Conservation (phyloP, 2,113 vertebrate species). For the Lagopus leucura region DNA sequence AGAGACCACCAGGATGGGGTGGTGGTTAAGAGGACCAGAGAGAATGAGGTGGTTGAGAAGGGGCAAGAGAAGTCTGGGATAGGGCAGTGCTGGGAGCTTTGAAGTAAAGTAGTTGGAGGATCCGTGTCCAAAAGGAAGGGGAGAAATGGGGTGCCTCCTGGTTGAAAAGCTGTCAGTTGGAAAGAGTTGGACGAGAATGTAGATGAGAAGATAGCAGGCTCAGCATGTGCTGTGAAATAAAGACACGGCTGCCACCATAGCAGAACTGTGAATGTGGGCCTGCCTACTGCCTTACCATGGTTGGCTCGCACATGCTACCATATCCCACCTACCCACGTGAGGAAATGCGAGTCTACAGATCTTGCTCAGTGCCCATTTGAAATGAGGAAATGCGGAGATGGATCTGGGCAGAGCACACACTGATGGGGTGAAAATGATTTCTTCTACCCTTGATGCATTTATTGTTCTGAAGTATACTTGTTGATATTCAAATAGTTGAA, state of each 20-base stretch:
- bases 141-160: rapidly evolving
- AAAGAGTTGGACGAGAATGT: neutral
- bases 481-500: neutral
- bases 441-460: neutral
- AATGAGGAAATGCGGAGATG: neutral
- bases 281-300: neutral
- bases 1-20: neutral
- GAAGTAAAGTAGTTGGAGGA: neutral
- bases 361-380: neutral
- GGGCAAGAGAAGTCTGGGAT: neutral
- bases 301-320: rapidly evolving
- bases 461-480: neutral
- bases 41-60: neutral
- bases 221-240: rapidly evolving
- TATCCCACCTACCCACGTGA: rapidly evolving
- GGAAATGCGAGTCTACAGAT: neutral
- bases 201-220: neutral
- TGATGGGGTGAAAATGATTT: neutral
- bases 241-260: neutral
- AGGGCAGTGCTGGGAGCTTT: neutral
- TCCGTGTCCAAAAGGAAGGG: neutral
- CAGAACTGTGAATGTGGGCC: rapidly evolving
- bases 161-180: rapidly evolving
- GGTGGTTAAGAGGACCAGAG: neutral
- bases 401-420: neutral